Base-by-base conservation (phyloP, 2,113 vertebrate species). In the Leptocoma aspasia region DNA sequence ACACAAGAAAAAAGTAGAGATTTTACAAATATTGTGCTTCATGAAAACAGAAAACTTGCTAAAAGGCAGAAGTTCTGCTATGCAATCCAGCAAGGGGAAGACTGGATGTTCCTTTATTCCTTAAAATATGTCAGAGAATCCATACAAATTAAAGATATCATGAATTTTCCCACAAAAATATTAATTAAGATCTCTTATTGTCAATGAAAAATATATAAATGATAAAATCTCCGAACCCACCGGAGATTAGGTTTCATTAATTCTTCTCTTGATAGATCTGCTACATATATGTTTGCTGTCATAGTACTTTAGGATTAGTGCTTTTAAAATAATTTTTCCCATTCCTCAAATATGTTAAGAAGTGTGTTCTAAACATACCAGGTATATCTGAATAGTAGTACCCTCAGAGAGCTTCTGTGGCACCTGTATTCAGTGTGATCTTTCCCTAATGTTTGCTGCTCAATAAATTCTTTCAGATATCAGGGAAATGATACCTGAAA, bases 221-320 rank as follows among this genome's bases (percentile, higher is more conserved):
- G 0, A 35, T 27, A 18, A 39, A 28, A 59, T 21, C 1, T 2
- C 10, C 13, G 10, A 64, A 52, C 12, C 1, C 4, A n/a, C 6
- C 4, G 2, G 26, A 24, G 91, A 70, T 65, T 11, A 60, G 1
- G 12, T 70, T 69, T 86, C 3, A 21, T 69, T 69, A 53, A 27
- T 73, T 66, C 12, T 92, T 89, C 35, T 66, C 7, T 27, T 85
- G 22, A 41, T 20, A 78, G 5, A 45, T 57, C 22, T 63, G 10
- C 4, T 70, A 39, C 5, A 23, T 28, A 60, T 41, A 22, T 41
- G n/a, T 54, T 87, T 78, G 7, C 10, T 84, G 26, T 39, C 44
- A 59, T 6, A 28, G 10, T 49, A 41, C 10, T 14, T 79, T 63
- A 81, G 6, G 5, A 86, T 11, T 45, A 75, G 3, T 20, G 23